Conservation (phyloP, 2,888 invertebrate species). For the Ganaspis brasiliensis region DNA sequence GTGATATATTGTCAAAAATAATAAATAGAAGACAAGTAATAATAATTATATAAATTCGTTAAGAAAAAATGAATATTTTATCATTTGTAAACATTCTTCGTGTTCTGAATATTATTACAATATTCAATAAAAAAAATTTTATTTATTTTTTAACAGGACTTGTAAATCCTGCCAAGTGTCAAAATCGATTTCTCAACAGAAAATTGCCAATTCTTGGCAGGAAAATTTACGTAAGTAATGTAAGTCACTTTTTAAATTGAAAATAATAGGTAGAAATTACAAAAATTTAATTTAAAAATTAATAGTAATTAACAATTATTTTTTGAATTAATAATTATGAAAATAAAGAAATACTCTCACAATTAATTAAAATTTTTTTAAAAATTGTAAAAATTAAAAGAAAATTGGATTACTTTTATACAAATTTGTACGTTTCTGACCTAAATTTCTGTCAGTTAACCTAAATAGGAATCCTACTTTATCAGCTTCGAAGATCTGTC, state of each 20-base stretch:
- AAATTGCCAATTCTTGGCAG: not conserved
- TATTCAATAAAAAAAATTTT: too few species aligned
- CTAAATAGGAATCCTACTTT: not conserved
- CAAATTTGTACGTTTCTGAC: too few species aligned
- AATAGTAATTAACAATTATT: too few species aligned
- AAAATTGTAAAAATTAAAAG: conserved; percentile 20
- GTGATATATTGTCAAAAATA: too few species aligned
- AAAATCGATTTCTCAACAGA: not conserved
- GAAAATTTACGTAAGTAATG: not conserved
- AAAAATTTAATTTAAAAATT: not conserved
- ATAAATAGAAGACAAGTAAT: too few species aligned
- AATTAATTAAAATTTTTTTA: too few species aligned
- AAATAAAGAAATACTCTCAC: too few species aligned
- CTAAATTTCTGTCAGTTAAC: not conserved
- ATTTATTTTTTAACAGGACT: not conserved
- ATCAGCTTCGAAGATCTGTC: not conserved
- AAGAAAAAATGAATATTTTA: too few species aligned
- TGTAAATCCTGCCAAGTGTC: conserved; percentile 11
- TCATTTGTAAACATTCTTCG: too few species aligned
- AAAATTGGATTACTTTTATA: not conserved
- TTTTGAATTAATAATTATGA: conserved; percentile 9
- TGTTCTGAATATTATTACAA: too few species aligned
- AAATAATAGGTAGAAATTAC: not conserved
- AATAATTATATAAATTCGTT: too few species aligned
- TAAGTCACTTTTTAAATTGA: not conserved